These are phyloP conservation scores for Mystacides longicornis DNA, from an alignment of 2,888 invertebrate genomes.

Conservation along the genomic window DNA sequence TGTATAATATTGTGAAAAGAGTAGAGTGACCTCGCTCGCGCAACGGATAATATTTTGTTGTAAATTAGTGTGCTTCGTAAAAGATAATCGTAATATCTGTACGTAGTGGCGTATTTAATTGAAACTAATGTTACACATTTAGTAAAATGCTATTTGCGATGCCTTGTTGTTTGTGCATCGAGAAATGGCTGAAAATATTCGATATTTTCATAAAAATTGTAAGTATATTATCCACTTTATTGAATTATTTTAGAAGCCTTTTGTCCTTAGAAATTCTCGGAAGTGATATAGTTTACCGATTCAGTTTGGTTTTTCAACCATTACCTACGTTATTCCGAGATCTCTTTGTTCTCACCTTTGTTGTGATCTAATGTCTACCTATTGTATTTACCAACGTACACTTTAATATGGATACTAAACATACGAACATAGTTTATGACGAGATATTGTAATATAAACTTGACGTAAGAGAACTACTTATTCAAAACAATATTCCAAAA, in stretches of 20 bases:
- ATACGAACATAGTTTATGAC: too few species aligned
- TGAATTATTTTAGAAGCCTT: constrained; percentile 12
- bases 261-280: constrained; percentile 11
- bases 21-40: neutral
- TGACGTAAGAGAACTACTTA: too few species aligned
- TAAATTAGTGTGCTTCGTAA: constrained; percentile 20
- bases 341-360: constrained; percentile 22
- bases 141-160: constrained; percentile 16
- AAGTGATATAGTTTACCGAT: constrained; percentile 4
- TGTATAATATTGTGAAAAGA: neutral
- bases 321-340: neutral
- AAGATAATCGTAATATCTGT: constrained; percentile 17
- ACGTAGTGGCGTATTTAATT: constrained; percentile 14
- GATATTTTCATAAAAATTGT: constrained; percentile 17
- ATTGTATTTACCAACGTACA: neutral
- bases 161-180: constrained; percentile 20
- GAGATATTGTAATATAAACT: too few species aligned
- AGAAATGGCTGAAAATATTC: constrained; percentile 21
- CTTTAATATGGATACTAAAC: too few species aligned
- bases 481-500: too few species aligned
- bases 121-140: constrained; percentile 9
- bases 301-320: constrained; percentile 6
- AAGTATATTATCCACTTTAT: constrained; percentile 10
- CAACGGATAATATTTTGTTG: constrained; percentile 7
- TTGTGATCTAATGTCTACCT: constrained; percentile 10